phyloP scores from a whole-genome alignment of 30 jellyfish, hydroid and myxozoan species.

The Hydractinia symbiolongicarpus region DNA sequence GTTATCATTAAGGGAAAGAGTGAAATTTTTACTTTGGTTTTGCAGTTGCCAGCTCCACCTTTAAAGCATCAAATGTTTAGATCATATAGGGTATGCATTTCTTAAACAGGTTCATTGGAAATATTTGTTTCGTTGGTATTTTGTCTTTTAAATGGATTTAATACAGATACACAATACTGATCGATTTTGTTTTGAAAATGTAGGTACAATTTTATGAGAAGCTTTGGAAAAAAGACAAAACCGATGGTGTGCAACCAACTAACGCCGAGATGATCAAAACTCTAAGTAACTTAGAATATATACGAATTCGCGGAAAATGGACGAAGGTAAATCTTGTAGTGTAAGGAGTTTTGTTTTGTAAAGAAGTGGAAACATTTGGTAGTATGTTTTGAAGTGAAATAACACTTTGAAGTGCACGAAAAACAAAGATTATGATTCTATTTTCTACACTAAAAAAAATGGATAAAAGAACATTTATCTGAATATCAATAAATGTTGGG shows the following conservation, averaged over 20 bases:
- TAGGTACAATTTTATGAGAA: slow-evolving; percentile 61
- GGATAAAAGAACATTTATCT: too few species aligned
- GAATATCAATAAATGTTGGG: too few species aligned
- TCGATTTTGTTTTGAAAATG: neutral
- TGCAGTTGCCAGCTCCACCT: slow-evolving; percentile 51
- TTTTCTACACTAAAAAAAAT: too few species aligned
- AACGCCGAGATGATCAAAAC: slow-evolving; percentile 62
- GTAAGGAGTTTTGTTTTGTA: neutral
- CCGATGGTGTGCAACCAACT: slow-evolving; percentile 45
- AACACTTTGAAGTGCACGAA: too few species aligned
- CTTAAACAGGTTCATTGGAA: neutral
- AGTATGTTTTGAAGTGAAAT: too few species aligned
- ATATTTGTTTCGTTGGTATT: neutral
- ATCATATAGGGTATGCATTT: slow-evolving; percentile 40
- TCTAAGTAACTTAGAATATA: slow-evolving; percentile 38
- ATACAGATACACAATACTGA: too few species aligned
- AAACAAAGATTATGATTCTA: too few species aligned
- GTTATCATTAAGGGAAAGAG: slow-evolving; percentile 63
- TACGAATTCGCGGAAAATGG: slow-evolving; percentile 79
- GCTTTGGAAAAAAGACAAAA: slow-evolving; percentile 49
- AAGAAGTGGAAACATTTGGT: too few species aligned
- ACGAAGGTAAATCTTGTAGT: slow-evolving; percentile 43
- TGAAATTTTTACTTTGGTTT: slow-evolving; percentile 42
- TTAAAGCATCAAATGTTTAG: slow-evolving; percentile 38
- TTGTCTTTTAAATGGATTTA: too few species aligned